Evolutionary conservation across 2,113 vertebrate genomes (phyloP).

Genomic region (Scolopax mira): DNA sequence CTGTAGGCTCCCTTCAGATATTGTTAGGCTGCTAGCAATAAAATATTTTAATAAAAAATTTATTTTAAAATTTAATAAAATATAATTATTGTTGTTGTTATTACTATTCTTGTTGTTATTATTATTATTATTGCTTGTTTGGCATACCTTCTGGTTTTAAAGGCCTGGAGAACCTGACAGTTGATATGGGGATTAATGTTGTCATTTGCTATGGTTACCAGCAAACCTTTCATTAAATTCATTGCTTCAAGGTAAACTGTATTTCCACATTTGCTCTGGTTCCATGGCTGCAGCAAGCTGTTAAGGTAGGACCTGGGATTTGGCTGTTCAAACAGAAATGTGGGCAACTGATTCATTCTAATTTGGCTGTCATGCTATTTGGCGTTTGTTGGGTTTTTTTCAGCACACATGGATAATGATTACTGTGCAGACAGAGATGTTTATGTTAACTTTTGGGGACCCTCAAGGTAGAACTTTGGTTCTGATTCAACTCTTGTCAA

Average conservation of each 20-base stretch:
- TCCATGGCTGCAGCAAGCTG: not conserved
- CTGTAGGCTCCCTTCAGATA: too few species aligned
- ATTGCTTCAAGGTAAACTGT: conserved; percentile 21
- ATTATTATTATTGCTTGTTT: not conserved
- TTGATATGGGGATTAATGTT: conserved; percentile 22
- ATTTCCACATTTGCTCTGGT: not conserved
- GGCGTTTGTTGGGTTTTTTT: not conserved
- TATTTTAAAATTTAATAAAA: too few species aligned
- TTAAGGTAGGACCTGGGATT: not conserved
- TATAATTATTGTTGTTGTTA: not conserved
- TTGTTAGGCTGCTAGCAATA: too few species aligned
- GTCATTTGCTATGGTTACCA: conserved; percentile 39
- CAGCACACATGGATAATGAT: not conserved
- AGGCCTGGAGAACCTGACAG: conserved; percentile 16
- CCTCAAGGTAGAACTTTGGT: not conserved
- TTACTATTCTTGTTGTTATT: not conserved
- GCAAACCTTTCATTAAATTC: conserved; percentile 38
- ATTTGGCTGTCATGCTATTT: not conserved
- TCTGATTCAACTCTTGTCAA: not conserved
- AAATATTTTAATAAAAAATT: too few species aligned
- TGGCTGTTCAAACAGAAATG: not conserved
- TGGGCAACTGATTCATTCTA: not conserved
- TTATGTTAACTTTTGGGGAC: not conserved
- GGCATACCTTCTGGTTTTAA: not conserved
- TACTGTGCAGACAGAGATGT: not conserved